phyloP scores from a whole-genome alignment of 2,888 invertebrate species.

The Aspidiotus destructor region DNA sequence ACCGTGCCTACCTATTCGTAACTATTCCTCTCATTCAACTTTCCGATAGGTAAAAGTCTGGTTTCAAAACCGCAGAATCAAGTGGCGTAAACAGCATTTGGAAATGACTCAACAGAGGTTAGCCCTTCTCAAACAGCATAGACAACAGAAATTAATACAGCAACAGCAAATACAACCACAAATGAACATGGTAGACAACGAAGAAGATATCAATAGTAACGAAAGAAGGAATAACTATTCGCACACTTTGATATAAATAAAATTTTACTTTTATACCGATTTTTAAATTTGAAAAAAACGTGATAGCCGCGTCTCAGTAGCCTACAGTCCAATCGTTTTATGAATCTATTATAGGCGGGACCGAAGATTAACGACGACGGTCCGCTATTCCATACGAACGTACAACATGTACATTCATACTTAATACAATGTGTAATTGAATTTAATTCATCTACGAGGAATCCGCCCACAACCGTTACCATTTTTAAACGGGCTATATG shows the following conservation, averaged over 20 bases:
- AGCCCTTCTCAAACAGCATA: slow-evolving; percentile 42
- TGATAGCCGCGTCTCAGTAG: too few species aligned
- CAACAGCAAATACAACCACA: slow-evolving; percentile 18
- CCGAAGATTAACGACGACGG: too few species aligned
- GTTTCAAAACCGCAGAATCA: slow-evolving; percentile 89
- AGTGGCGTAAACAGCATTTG: slow-evolving; percentile 90
- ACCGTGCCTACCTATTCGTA: background rate
- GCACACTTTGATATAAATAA: slow-evolving; percentile 13
- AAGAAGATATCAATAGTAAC: slow-evolving; percentile 12
- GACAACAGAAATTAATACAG: slow-evolving; percentile 24
- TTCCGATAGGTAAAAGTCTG: slow-evolving; percentile 67
- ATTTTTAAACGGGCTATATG: too few species aligned
- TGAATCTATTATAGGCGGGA: too few species aligned
- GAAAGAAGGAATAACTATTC: slow-evolving; percentile 13
- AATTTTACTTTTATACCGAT: background rate
- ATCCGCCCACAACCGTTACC: too few species aligned
- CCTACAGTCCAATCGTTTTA: too few species aligned
- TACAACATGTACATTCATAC: too few species aligned
- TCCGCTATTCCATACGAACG: too few species aligned
- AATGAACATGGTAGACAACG: background rate
- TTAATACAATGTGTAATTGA: too few species aligned
- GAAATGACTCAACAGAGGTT: slow-evolving; percentile 83
- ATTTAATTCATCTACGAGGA: too few species aligned
- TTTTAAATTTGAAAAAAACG: too few species aligned
- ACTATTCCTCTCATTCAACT: background rate